Base-by-base conservation (phyloP, 2,797 vertebrate species). In the Hemitrygon akajei region DNA sequence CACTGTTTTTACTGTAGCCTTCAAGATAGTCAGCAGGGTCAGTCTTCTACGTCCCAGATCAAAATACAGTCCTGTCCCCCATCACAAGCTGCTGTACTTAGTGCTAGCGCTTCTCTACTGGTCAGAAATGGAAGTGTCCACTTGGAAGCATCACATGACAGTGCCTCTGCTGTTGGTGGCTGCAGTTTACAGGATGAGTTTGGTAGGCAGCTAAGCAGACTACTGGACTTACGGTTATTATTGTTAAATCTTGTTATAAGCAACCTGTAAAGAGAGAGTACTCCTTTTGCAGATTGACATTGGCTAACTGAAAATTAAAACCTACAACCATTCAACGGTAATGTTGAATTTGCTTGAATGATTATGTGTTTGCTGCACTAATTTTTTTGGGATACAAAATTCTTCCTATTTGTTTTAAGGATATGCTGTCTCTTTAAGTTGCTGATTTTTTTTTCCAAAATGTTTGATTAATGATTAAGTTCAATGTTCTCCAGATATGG, bases 51-150 rank as follows among this genome's bases (percentile, higher is more conserved):
- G 94, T 96, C 96, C 96, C 98, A 98, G 97, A 97, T 97, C 97
- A 98, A 97, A 98, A 97, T 97, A 96, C 98, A 98, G 97, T 98
- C 98, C 97, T 95, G 98, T 94, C 98, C 98, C 96, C 97, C 97
- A 94, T 98, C 98, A 96, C 98, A 99, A 97, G 98, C 98, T 96
- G 98, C 98, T 95, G 98, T 98, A 97, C 98, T 98, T 96, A 98
- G 98, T 95, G 96, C 98, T 96, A 99, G 98, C 95, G 96, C 98
- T 96, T 98, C 98, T 98, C 98, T 99, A 98, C 98, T 99, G 99
- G 98, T 98, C 98, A 99, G 98, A 98, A 99, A 98, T 95, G 99
- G 98, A 97, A 99, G 98, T 98, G 96, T 97, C 95, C 98, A 98
- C 96, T 97, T 99, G 97, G 99, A 99, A 96, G 98, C 98, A 91